Conservation (phyloP, 2,797 vertebrate genomes). For the Chaetophractus vellerosus region DNA sequence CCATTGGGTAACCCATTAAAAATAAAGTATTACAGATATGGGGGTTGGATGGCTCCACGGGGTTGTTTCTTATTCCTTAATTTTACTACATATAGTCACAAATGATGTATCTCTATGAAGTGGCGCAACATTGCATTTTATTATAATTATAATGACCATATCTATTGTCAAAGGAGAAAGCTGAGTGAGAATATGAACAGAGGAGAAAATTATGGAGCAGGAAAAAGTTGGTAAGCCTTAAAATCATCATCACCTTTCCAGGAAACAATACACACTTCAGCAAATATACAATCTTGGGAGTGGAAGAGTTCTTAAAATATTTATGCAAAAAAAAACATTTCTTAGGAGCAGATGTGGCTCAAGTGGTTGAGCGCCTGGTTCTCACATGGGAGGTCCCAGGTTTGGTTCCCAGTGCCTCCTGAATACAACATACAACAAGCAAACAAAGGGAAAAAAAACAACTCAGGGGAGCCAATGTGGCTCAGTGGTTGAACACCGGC, state of each 20-base stretch:
- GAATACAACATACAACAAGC: too few species aligned
- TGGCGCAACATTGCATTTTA: background rate
- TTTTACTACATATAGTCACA: conserved; percentile 23
- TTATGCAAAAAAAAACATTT: background rate
- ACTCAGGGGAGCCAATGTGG: too few species aligned
- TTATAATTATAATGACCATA: background rate
- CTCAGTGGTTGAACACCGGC: too few species aligned
- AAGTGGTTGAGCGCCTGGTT: too few species aligned
- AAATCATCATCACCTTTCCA: background rate
- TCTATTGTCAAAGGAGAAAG: background rate
- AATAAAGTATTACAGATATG: background rate
- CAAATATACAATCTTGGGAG: background rate
- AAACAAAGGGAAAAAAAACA: too few species aligned
- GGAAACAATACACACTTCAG: background rate
- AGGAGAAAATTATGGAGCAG: conserved; percentile 25
- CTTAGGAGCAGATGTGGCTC: too few species aligned
- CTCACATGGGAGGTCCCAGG: too few species aligned
- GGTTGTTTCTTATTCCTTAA: background rate
- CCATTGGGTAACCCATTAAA: background rate
- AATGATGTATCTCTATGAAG: background rate
- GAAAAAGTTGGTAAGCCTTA: background rate
- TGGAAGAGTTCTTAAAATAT: background rate
- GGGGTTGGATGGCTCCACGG: background rate
- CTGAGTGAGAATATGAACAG: background rate
- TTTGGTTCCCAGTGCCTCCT: too few species aligned